Evolutionary conservation across 2,113 vertebrate species (phyloP), one percentile per base, ranked within the genome.

Genomic region (Aspiorhynchus laticeps): DNA sequence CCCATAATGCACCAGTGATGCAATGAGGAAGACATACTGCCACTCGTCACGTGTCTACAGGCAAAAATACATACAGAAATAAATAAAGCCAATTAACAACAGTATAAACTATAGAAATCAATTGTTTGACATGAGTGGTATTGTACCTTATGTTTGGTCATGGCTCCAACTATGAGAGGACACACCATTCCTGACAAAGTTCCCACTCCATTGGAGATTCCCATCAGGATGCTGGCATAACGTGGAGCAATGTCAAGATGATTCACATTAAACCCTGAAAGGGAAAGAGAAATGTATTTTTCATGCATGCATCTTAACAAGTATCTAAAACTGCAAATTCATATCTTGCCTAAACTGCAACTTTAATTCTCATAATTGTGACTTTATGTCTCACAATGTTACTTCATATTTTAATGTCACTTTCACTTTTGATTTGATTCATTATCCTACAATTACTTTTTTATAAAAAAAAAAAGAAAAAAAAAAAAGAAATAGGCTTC

Each of bases 141-240:
- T 88, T 81, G 17, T 89, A 98, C 97, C 97, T 98, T 98, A 94
- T 98, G 96, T 93, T 98, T 98, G n/a, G 97, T 98, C 97, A 98
- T 97, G 71, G 97, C 97, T 17, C 97, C 97, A 81, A 98, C 97
- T 48, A 98, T 98, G 84, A 98, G 93, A 15, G 97, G 97, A 87
- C 97, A 98, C 89, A 98, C 97, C 97, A 98, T 98, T 46, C 97
- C 97, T 1, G 97, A 97, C 89, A 98, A 90, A 0, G 97, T 98
- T 76, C 97, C 97, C 85, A 98, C 97, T 4, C 97, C 97, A 1
- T 98, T 98, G 87, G 97, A 98, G 90, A 98, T 97, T 46, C 97
- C 97, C 97, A 98, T 98, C 86, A 98, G 95, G 90, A 98, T 98
- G 91, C 97, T 98, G 91, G 97, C 97, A 0, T 98, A 98, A 63